Conservation (phyloP, 2,888 invertebrate species). For the Lithophane ornitopus region DNA sequence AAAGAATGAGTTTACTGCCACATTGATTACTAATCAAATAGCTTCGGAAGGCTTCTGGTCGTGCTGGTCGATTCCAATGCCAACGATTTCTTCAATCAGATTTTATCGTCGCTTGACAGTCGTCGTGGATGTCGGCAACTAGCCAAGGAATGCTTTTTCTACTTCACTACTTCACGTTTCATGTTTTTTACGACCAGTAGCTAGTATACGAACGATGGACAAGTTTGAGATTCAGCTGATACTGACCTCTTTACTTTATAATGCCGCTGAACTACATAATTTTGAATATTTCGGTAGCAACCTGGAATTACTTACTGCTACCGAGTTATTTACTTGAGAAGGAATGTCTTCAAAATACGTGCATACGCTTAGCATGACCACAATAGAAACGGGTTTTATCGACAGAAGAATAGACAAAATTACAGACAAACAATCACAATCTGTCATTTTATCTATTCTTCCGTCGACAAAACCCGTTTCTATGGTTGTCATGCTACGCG, state of each 20-base stretch:
- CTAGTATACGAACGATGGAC: conserved; percentile 63
- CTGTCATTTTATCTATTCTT: no score
- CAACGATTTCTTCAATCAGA: conserved; percentile 74
- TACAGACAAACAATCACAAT: no score
- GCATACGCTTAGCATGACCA: no score
- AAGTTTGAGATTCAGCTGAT: conserved; percentile 61
- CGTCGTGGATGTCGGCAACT: conserved; percentile 67
- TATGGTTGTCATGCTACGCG: no score
- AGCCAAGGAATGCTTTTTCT: conserved; percentile 72
- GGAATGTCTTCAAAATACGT: conserved; percentile 4
- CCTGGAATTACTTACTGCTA: not conserved
- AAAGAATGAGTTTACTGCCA: conserved; percentile 48
- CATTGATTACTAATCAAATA: conserved; percentile 63
- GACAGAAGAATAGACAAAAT: no score
- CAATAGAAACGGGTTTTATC: no score
- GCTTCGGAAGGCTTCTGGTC: conserved; percentile 58
- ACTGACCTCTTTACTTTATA: conserved; percentile 49
- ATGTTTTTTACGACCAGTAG: conserved; percentile 70
- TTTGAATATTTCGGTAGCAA: conserved; percentile 31
- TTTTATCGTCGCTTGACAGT: conserved; percentile 79
- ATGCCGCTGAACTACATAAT: conserved; percentile 41
- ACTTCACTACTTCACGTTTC: conserved; percentile 64
- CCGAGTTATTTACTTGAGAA: conserved; percentile 9
- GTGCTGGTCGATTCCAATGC: conserved; percentile 70
- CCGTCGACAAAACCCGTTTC: no score